phyloP scores from a whole-genome alignment of 2,888 invertebrate species.

The Mesodorylaimus sp. region DNA sequence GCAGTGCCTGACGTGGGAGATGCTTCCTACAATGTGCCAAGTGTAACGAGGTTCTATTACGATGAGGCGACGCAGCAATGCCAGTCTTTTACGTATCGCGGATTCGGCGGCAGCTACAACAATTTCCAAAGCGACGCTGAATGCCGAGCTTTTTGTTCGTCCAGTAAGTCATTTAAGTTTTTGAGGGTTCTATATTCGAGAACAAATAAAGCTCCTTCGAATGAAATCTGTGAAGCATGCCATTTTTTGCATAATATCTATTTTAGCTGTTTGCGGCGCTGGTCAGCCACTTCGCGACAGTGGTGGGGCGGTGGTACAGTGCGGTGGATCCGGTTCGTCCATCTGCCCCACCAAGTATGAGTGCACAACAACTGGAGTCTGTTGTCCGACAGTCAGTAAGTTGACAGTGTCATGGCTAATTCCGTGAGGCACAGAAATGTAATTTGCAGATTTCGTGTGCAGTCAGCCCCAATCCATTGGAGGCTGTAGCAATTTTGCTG shows the following conservation, averaged over 20 bases:
- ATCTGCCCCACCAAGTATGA: constrained; percentile 26
- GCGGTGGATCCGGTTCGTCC: constrained; percentile 15
- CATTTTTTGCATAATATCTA: background rate
- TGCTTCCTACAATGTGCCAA: background rate
- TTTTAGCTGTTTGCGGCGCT: constrained; percentile 24
- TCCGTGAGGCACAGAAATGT: background rate
- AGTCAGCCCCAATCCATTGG: constrained; percentile 12
- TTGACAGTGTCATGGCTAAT: background rate
- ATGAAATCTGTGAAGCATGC: no score
- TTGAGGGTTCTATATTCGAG: no score
- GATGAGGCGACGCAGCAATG: background rate
- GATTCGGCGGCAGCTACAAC: background rate
- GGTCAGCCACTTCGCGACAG: constrained; percentile 28
- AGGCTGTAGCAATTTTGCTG: constrained; percentile 26
- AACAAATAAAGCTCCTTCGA: no score
- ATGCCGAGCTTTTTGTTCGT: background rate
- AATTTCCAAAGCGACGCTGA: background rate
- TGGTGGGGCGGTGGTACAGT: constrained; percentile 24
- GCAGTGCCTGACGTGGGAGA: background rate
- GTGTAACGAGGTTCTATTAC: background rate
- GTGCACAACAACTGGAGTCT: constrained; percentile 18
- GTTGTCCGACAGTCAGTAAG: constrained; percentile 18
- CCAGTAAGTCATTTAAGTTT: background rate
- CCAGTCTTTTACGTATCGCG: background rate
- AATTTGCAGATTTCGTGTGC: background rate